phyloP scores from a whole-genome alignment of 2,888 invertebrate species.

The Lycophotia porphyrea region DNA sequence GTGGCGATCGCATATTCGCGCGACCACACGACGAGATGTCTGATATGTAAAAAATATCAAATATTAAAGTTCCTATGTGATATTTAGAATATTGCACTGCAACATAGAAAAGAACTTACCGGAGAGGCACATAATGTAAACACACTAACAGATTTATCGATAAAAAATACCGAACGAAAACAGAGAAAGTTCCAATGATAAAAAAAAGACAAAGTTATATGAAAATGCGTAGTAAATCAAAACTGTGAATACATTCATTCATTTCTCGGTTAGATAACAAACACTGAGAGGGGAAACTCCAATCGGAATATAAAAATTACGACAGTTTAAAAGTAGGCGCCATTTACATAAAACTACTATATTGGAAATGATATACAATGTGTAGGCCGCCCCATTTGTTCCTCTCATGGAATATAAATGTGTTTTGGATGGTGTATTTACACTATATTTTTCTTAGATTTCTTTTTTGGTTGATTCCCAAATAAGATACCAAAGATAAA shows the following conservation, averaged over 20 bases:
- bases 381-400: slow-evolving; percentile 81
- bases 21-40: neutral
- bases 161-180: slow-evolving; percentile 62
- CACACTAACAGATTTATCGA: slow-evolving; percentile 46
- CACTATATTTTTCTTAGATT: neutral
- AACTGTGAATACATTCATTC: slow-evolving; percentile 86
- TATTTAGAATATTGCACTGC: neutral
- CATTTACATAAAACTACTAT: slow-evolving; percentile 90
- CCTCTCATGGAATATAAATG: slow-evolving; percentile 76
- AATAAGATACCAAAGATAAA: too few species aligned
- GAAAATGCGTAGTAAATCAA: slow-evolving; percentile 85
- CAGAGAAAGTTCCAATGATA: slow-evolving; percentile 60
- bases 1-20: neutral
- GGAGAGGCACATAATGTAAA: slow-evolving; percentile 23
- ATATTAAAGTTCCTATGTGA: neutral
- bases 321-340: slow-evolving; percentile 90
- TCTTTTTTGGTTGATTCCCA: too few species aligned
- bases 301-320: slow-evolving; percentile 90
- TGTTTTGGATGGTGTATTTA: slow-evolving; percentile 54
- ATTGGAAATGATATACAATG: slow-evolving; percentile 85
- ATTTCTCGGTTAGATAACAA: slow-evolving; percentile 86
- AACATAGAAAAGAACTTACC: neutral
- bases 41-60: neutral
- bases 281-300: slow-evolving; percentile 85
- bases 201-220: slow-evolving; percentile 71